Conservation (phyloP, 2,888 invertebrate genomes). For the Metellina segmentata region DNA sequence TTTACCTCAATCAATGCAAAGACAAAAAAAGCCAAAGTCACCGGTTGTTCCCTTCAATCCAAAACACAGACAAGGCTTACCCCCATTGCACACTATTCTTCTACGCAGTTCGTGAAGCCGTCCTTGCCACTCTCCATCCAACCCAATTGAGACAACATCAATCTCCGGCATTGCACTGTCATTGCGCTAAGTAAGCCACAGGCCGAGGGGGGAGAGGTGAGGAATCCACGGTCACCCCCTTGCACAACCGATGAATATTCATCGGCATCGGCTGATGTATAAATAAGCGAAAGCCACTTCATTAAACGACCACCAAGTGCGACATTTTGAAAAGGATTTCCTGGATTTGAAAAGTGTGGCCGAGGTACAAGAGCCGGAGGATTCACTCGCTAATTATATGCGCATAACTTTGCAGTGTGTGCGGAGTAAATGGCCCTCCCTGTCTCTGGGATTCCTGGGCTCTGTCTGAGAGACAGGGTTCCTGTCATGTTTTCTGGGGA, state of each 20-base stretch:
- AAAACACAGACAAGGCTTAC: no score
- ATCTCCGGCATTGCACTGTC: neutral
- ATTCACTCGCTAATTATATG: conserved; percentile 27
- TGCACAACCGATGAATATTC: conserved; percentile 37
- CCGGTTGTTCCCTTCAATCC: no score
- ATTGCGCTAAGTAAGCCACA: neutral
- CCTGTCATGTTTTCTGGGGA: neutral
- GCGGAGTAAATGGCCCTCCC: no score
- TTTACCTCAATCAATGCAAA: no score
- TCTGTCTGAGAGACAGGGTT: neutral
- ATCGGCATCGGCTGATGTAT: conserved; percentile 6
- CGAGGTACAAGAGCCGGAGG: neutral
- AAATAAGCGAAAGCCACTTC: conserved; percentile 7
- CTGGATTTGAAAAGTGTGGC: conserved; percentile 45
- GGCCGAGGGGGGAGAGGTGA: neutral
- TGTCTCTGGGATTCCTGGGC: neutral
- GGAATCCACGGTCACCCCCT: neutral
- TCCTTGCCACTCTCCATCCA: neutral
- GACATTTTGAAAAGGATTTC: conserved; percentile 28
- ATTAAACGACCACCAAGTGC: neutral
- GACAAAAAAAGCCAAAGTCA: no score
- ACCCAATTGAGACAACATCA: neutral
- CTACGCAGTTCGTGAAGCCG: neutral
- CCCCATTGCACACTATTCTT: neutral
- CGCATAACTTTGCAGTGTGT: conserved; percentile 22